Conservation (phyloP, 2,113 vertebrate genomes). For the Plestiodon gilberti region DNA sequence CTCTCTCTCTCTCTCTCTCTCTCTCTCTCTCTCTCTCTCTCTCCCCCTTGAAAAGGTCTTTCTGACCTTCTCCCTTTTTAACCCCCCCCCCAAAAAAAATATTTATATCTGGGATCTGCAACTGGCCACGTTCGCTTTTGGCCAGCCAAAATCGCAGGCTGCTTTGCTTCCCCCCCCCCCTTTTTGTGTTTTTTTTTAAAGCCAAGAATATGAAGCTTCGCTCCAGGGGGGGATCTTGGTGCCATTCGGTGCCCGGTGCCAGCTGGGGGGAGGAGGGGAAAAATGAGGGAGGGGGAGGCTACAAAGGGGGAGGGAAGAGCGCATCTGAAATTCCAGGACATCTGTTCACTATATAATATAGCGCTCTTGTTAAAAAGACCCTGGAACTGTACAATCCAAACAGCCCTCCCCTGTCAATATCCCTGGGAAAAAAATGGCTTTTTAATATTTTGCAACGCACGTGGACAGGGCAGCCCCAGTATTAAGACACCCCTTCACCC, state of each 20-base stretch:
- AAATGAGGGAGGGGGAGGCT: slow-evolving; percentile 48
- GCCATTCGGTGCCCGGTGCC: slow-evolving; percentile 81
- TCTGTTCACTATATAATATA: slow-evolving; percentile 82
- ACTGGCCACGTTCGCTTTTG: slow-evolving; percentile 45
- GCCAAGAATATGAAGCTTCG: slow-evolving; percentile 61
- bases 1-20: too few species aligned
- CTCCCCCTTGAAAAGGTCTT: neutral
- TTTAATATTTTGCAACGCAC: neutral
- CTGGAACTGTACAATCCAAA: slow-evolving; percentile 30
- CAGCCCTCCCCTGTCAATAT: slow-evolving; percentile 33
- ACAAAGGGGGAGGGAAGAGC: slow-evolving; percentile 70
- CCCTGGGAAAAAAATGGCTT: neutral
- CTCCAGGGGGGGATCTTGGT: slow-evolving; percentile 81
- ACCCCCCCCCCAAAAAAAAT: too few species aligned
- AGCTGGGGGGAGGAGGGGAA: slow-evolving; percentile 74
- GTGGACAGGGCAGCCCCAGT: neutral
- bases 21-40: too few species aligned
- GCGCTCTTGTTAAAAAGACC: slow-evolving; percentile 71
- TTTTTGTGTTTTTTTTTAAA: neutral
- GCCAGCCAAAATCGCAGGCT: slow-evolving; percentile 74
- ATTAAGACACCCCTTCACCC: neutral
- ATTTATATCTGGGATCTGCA: slow-evolving; percentile 9
- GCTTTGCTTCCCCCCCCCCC: slow-evolving; percentile 20
- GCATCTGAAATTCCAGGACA: slow-evolving; percentile 92
- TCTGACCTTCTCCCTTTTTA: neutral